Percentiles rank a stretch among this genome's conserved stretches.
phyloP scores from a whole-genome alignment of 2,113 vertebrate genomes.

The Laticauda colubrina region DNA sequence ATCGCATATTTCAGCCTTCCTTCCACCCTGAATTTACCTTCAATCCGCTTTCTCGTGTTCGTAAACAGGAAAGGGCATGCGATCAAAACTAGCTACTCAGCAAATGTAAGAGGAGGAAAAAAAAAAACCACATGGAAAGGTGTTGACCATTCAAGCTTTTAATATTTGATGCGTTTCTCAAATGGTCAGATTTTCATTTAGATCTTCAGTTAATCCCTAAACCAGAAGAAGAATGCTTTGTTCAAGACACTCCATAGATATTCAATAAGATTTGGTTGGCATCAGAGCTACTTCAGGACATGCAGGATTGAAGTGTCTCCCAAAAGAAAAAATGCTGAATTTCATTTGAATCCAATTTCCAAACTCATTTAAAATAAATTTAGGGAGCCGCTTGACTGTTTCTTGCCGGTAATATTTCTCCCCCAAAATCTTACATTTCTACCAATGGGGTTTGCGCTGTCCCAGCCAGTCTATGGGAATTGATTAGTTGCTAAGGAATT shows the following conservation, averaged over 20 bases:
- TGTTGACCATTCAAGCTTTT: not conserved
- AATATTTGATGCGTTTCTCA: not conserved
- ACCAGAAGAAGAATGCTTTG: not conserved
- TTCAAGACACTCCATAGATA: not conserved
- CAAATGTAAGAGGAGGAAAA: not conserved
- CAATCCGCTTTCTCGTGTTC: not conserved
- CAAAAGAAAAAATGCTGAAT: not conserved
- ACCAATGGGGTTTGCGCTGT: not conserved
- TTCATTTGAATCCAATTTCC: not conserved
- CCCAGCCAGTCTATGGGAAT: no score
- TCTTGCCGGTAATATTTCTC: not conserved
- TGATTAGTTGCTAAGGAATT: no score
- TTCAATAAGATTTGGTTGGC: not conserved
- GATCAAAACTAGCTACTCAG: not conserved
- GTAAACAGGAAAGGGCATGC: slow-evolving; percentile 1
- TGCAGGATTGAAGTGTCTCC: not conserved
- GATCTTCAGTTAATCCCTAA: not conserved
- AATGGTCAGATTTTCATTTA: not conserved
- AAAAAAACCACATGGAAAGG: not conserved
- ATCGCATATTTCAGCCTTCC: not conserved
- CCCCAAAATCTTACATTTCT: not conserved
- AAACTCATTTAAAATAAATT: not conserved
- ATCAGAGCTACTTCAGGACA: not conserved
- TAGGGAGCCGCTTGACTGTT: not conserved
- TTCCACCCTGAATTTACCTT: not conserved